phyloP scores from a whole-genome alignment of 2,113 vertebrate genomes.

The Gavia stellata region DNA sequence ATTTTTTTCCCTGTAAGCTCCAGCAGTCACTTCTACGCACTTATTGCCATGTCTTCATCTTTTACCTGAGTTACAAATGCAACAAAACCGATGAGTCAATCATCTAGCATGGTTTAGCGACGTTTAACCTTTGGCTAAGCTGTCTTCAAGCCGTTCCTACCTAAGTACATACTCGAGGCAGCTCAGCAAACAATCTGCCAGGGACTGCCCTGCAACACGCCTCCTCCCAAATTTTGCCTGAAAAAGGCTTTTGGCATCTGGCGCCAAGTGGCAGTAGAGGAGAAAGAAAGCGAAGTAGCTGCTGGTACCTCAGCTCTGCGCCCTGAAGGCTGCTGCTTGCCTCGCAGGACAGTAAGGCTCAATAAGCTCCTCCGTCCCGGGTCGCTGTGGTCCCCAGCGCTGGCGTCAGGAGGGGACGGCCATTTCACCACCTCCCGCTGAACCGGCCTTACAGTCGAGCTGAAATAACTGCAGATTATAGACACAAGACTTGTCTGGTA shows the following conservation, averaged over 20 bases:
- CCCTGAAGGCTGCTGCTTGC: not conserved
- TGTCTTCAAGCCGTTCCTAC: not conserved
- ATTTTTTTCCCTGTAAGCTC: not conserved
- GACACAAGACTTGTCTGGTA: not conserved
- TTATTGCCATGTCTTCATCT: not conserved
- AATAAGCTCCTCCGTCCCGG: not conserved
- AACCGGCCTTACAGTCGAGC: accelerated
- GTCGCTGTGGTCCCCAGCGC: not conserved
- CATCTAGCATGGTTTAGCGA: not conserved
- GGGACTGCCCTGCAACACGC: not conserved
- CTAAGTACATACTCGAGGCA: not conserved
- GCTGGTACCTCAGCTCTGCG: accelerated
- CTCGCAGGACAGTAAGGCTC: not conserved
- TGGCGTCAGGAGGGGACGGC: accelerated
- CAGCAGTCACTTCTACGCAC: not conserved
- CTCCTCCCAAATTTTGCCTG: not conserved
- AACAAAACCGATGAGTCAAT: not conserved
- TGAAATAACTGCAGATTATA: not conserved
- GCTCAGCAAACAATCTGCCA: not conserved
- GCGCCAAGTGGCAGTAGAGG: not conserved
- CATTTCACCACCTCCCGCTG: not conserved
- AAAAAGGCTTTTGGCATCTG: not conserved
- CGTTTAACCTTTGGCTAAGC: not conserved
- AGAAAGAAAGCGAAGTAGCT: not conserved
- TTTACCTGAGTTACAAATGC: not conserved